Percentiles rank a stretch among this genome's conserved stretches.
Conservation (phyloP, 1,140 invertebrate genomes). For the Schmidtea mediterranea region DNA sequence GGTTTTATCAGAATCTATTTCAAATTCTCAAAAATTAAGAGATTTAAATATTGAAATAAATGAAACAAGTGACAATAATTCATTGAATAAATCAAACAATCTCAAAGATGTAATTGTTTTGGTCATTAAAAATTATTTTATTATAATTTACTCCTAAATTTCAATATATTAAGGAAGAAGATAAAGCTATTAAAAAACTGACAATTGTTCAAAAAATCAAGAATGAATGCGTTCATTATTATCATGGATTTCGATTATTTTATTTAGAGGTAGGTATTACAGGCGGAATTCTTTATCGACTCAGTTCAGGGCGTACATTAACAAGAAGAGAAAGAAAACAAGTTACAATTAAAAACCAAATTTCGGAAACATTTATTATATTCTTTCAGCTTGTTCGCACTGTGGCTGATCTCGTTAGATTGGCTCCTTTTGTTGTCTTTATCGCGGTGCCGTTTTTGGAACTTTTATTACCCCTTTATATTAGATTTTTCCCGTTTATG, state of each 20-base stretch:
- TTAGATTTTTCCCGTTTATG: constrained; percentile 89
- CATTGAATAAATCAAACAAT: no score
- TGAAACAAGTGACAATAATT: no score
- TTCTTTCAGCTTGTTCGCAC: constrained; percentile 65
- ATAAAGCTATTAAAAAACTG: neutral
- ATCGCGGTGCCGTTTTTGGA: constrained; percentile 95
- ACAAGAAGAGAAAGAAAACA: constrained; percentile 62
- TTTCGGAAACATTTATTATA: no score
- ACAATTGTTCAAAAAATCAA: neutral
- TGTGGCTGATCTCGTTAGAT: constrained; percentile 71
- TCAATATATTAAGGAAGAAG: no score
- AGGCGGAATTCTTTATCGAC: constrained; percentile 43
- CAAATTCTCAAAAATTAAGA: no score
- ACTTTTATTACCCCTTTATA: constrained; percentile 61
- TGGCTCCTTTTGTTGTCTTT: constrained; percentile 89
- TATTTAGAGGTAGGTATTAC: constrained; percentile 71
- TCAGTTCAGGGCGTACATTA: constrained; percentile 54
- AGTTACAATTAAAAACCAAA: no score
- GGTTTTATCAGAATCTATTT: no score
- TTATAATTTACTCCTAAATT: no score
- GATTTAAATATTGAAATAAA: no score
- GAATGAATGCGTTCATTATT: constrained; percentile 42
- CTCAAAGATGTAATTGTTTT: no score
- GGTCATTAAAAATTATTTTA: no score
- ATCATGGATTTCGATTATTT: constrained; percentile 77